phyloP scores from a whole-genome alignment of 1,140 invertebrate species.

The Melipona quadrifasciata region DNA sequence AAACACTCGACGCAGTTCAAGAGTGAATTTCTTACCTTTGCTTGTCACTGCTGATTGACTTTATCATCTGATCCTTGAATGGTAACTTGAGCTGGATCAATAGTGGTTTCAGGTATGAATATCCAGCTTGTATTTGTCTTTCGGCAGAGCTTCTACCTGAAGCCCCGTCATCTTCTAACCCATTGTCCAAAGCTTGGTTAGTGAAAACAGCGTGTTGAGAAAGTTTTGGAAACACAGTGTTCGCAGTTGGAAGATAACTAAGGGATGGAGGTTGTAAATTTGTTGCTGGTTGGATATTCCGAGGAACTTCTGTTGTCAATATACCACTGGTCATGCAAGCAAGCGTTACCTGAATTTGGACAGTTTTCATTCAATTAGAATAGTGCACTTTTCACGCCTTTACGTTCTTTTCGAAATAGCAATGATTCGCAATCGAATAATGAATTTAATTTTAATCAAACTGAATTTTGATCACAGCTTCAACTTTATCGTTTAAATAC shows the following conservation, averaged over 20 bases:
- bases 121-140: slow-evolving; percentile 15
- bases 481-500: background rate
- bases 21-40: slow-evolving; percentile 23
- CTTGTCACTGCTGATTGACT: slow-evolving; percentile 8
- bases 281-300: slow-evolving; percentile 15
- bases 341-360: slow-evolving; percentile 44
- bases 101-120: slow-evolving; percentile 33
- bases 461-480: background rate
- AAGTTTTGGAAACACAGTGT: slow-evolving; percentile 32
- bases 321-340: slow-evolving; percentile 41
- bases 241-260: slow-evolving; percentile 37
- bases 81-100: slow-evolving; percentile 25
- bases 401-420: background rate
- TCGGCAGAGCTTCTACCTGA: background rate
- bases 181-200: slow-evolving; percentile 10
- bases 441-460: background rate
- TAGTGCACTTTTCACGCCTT: too few relatives aligned
- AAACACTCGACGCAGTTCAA: background rate
- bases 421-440: background rate
- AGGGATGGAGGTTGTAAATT: slow-evolving; percentile 20
- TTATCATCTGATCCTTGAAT: background rate
- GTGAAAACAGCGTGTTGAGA: slow-evolving; percentile 39
- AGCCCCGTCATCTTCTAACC: background rate
- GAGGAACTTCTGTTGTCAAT: slow-evolving; percentile 22
- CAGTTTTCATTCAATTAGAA: background rate